Evolutionary conservation across 2,888 invertebrate species (phyloP), one percentile per base, ranked within the genome.

Genomic region (Sarcophaga caerulescens): DNA sequence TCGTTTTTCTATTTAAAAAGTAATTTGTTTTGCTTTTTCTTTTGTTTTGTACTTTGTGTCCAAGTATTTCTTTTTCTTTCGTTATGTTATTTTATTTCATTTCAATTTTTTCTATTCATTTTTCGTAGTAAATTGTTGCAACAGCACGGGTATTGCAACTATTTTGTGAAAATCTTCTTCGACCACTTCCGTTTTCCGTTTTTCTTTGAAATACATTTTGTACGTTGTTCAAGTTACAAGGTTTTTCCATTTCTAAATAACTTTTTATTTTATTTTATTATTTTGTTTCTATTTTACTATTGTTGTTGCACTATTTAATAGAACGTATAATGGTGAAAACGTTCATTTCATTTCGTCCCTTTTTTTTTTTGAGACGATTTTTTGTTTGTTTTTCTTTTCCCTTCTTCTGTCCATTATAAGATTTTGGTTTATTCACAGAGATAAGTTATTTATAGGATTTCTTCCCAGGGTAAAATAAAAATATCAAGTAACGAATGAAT

Each of bases 381-480:
- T 35, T 35, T 35, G 35, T 35, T 35, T 35, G 35, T 35, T 35
- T 35, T 35, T 10, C 71, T 74, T 60, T 80, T 69, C 66, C 66
- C 45, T 74, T 85, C 78, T 75, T 85, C 78, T 75, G 75, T 78
- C 78, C 84, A 81, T 78, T 81, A 75, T 75, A 81, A 70, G 79
- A 81, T 75, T 81, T 85, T 77, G 78, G 66, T 83, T 81, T 76
- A 69, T 80, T 80, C 81, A 84, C 80, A 75, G 68, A 84, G 84
- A 86, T 81, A 87, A 87, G 83, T 87, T 86, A 83, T 88, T 88
- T 88, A 84, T 85, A 84, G 84, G 79, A 84, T 81, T 87, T 87
- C 35, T 35, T 73, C 45, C 11, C 70, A 44, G 23, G 23, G 65
- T 35, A 62, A 52, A 62, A 74, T 21, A 23, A 60, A 74, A 68